Conservation (phyloP, 2,888 invertebrate species). For the Acanthosoma haemorrhoidale region DNA sequence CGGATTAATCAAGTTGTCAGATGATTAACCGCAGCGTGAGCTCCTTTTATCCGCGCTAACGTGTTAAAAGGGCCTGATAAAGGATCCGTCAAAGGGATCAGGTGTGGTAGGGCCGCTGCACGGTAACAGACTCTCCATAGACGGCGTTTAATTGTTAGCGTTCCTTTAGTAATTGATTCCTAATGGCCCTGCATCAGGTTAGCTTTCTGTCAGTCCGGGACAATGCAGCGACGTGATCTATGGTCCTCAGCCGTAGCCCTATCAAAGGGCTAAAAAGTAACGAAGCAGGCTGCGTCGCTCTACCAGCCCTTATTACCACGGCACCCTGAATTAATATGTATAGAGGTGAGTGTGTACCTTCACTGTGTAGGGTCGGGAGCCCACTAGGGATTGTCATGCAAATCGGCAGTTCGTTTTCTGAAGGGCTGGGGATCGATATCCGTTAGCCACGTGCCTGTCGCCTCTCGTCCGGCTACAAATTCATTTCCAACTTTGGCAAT, state of each 20-base stretch:
- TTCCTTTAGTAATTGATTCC: constrained; percentile 11
- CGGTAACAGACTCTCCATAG: too few relatives aligned
- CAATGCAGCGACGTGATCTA: constrained; percentile 9
- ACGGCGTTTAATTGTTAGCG: background rate
- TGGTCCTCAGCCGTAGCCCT: background rate
- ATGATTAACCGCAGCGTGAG: background rate
- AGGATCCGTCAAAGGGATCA: too few relatives aligned
- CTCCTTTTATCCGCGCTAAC: background rate
- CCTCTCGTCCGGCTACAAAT: background rate
- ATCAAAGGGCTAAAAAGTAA: constrained; percentile 1
- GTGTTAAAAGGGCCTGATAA: background rate
- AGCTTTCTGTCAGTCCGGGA: background rate
- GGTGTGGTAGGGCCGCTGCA: too few relatives aligned
- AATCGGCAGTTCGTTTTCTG: background rate
- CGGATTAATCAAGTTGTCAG: constrained; percentile 1
- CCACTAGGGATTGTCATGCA: background rate
- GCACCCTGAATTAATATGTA: too few relatives aligned
- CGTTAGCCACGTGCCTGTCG: background rate
- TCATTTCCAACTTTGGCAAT: too few relatives aligned
- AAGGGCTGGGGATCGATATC: background rate
- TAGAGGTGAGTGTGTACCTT: too few relatives aligned
- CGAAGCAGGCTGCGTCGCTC: too few relatives aligned
- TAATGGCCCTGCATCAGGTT: background rate
- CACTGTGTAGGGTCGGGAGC: background rate
- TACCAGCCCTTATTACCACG: background rate